phyloP scores from a whole-genome alignment of 1,140 invertebrate species.

The Pseudomyrmex sp. region DNA sequence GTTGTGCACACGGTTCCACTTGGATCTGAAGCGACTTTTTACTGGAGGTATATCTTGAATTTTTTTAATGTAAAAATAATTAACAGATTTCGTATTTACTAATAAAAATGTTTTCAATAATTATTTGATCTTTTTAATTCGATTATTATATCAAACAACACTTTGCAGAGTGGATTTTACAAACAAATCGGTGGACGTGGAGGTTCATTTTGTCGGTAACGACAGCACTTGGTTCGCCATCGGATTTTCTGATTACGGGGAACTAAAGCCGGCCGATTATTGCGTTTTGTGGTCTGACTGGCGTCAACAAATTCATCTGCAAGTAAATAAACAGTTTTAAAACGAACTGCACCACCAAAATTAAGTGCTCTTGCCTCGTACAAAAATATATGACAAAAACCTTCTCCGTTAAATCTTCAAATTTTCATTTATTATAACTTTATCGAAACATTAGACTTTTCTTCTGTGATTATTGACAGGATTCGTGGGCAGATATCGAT shows the following conservation, averaged over 20 bases:
- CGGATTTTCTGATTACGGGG: conserved; percentile 96
- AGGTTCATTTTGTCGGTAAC: conserved; percentile 85
- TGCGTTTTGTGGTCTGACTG: conserved; percentile 93
- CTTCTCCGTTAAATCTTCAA: too few relatives aligned
- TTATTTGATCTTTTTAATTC: background rate
- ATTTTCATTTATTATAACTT: too few relatives aligned
- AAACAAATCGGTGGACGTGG: conserved; percentile 82
- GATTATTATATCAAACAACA: background rate
- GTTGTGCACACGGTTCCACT: conserved; percentile 79
- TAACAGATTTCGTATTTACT: too few relatives aligned
- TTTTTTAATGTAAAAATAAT: background rate
- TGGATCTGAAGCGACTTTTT: conserved; percentile 79
- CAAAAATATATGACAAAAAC: background rate
- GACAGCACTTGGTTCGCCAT: conserved; percentile 91
- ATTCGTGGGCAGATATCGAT: conserved; percentile 90
- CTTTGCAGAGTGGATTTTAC: conserved; percentile 82
- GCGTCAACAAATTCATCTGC: conserved; percentile 87
- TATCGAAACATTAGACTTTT: too few relatives aligned
- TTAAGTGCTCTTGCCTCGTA: too few relatives aligned
- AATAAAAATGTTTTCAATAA: too few relatives aligned
- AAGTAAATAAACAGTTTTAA: conserved; percentile 85
- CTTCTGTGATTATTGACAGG: conserved; percentile 84
- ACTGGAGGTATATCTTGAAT: conserved; percentile 80
- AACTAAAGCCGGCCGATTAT: conserved; percentile 91
- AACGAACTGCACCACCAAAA: background rate